Percentiles rank a stretch among this genome's conserved stretches.
phyloP scores from a whole-genome alignment of 2,888 invertebrate genomes.

The Idaea straminata region DNA sequence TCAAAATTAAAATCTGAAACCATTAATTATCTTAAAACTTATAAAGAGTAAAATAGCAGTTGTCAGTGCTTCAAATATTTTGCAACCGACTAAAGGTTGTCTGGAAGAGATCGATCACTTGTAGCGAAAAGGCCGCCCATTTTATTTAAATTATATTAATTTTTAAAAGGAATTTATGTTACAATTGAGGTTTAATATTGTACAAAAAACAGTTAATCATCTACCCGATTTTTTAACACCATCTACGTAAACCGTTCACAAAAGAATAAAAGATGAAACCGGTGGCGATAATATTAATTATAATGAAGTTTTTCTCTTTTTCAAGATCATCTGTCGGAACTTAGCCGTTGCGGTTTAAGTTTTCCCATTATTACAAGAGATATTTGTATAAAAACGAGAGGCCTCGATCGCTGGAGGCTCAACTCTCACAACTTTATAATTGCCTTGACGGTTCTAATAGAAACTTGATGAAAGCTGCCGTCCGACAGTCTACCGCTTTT shows the following conservation, averaged over 20 bases:
- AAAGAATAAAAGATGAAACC: conserved; percentile 25
- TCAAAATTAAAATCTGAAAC: too few relatives aligned
- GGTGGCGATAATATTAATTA: conserved; percentile 39
- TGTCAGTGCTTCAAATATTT: background rate
- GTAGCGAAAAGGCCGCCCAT: too few relatives aligned
- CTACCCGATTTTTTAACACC: background rate
- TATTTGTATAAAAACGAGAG: conserved; percentile 73
- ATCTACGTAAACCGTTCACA: conserved; percentile 12
- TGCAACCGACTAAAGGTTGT: too few relatives aligned
- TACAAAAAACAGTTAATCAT: background rate
- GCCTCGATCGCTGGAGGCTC: conserved; percentile 46
- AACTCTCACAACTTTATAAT: conserved; percentile 67
- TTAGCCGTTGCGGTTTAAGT: conserved; percentile 59
- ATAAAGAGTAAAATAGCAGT: too few relatives aligned
- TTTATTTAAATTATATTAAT: too few relatives aligned
- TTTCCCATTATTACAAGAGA: conserved; percentile 72
- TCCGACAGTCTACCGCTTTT: conserved; percentile 54
- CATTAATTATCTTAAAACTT: too few relatives aligned
- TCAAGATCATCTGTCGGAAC: conserved; percentile 65
- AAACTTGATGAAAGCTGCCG: conserved; percentile 76
- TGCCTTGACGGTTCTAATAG: conserved; percentile 74
- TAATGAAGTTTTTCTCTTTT: conserved; percentile 52
- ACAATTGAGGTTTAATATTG: too few relatives aligned
- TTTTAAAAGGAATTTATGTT: too few relatives aligned
- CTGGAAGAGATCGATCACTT: too few relatives aligned